Evolutionary conservation across 2,113 vertebrate species (phyloP).

Genomic region (Chrysemys picta): DNA sequence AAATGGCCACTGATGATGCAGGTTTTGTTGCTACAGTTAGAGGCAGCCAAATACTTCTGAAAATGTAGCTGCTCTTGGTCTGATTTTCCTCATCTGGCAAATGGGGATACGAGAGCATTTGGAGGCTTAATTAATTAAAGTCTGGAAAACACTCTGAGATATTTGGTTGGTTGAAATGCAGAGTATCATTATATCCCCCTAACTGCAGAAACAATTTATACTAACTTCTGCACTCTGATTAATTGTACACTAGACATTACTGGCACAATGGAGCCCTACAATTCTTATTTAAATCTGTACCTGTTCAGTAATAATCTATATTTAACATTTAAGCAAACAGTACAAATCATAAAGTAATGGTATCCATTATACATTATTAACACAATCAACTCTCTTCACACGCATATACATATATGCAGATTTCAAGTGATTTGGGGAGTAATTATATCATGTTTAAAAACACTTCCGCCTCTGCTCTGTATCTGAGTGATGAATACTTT

Average conservation of each 20-base stretch:
- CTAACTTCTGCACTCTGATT: conserved; percentile 53
- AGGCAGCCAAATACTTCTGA: background rate
- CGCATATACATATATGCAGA: background rate
- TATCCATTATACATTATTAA: conserved; percentile 15
- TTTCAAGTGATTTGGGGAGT: background rate
- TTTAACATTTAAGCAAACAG: conserved; percentile 60
- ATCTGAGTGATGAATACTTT: conserved; percentile 7
- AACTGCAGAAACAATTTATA: conserved; percentile 64
- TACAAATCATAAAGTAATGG: conserved; percentile 37
- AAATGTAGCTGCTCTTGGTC: background rate
- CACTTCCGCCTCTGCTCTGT: background rate
- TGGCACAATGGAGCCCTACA: conserved; percentile 34
- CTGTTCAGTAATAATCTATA: conserved; percentile 35
- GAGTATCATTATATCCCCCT: conserved; percentile 33
- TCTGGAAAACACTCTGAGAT: background rate
- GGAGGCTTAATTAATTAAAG: background rate
- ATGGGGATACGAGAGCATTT: conserved; percentile 11
- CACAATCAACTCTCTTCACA: background rate
- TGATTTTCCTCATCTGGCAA: background rate
- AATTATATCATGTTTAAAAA: background rate
- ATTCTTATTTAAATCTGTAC: conserved; percentile 61
- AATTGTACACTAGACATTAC: conserved; percentile 46
- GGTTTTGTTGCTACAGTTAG: background rate
- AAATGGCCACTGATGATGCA: background rate
- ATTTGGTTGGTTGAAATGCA: conserved; percentile 32